Conservation (phyloP, 2,113 vertebrate species). For the Okapia johnstoni region DNA sequence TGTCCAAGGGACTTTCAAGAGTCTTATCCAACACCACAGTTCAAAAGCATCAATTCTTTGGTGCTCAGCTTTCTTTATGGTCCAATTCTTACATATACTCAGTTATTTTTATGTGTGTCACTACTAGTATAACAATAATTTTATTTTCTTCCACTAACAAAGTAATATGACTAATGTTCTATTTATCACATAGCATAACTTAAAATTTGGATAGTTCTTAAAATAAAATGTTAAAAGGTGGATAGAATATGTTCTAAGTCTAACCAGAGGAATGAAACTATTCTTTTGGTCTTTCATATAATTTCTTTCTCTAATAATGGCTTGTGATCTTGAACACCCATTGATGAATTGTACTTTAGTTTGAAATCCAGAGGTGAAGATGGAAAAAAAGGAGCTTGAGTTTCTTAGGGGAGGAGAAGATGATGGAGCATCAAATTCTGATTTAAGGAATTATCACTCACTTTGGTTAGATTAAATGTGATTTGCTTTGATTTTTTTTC, state of each 20-base stretch:
- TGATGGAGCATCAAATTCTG: neutral
- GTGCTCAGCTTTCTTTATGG: neutral
- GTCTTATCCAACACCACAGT: neutral
- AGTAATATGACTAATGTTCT: neutral
- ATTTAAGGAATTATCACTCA: neutral
- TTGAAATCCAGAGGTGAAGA: constrained; percentile 7
- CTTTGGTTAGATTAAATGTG: neutral
- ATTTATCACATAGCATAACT: neutral
- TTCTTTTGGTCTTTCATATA: neutral
- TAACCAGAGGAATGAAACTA: neutral
- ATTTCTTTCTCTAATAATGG: neutral
- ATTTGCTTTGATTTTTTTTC: neutral
- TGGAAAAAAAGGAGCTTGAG: neutral
- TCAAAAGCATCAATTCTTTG: neutral
- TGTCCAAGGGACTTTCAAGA: neutral
- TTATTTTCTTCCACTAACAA: neutral
- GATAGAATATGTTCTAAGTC: neutral
- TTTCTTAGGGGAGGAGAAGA: neutral
- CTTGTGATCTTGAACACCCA: neutral
- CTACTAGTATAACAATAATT: neutral
- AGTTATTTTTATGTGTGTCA: neutral
- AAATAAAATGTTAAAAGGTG: neutral
- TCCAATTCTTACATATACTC: neutral
- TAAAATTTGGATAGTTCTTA: neutral
- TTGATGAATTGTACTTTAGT: neutral